Conservation (phyloP, 2,888 invertebrate genomes). For the Icerya purchasi region DNA sequence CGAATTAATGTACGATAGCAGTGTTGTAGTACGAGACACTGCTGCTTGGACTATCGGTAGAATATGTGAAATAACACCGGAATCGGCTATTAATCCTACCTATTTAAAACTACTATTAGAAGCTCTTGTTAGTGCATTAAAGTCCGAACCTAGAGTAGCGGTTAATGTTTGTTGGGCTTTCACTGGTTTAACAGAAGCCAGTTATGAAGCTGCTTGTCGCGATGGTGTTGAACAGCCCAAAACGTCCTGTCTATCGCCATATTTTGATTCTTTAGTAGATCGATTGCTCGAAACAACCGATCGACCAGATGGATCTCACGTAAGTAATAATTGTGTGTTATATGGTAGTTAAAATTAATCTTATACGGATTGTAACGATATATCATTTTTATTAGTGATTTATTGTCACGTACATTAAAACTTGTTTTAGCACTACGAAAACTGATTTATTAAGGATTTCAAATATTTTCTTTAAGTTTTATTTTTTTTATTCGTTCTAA, state of each 20-base stretch:
- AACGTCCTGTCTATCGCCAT: slow-evolving; percentile 81
- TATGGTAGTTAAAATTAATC: slow-evolving; percentile 1
- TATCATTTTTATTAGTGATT: too few relatives aligned
- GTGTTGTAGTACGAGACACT: slow-evolving; percentile 88
- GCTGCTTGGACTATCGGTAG: slow-evolving; percentile 96
- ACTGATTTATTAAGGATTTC: too few relatives aligned
- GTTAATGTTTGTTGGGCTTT: slow-evolving; percentile 99
- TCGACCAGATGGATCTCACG: slow-evolving; percentile 64
- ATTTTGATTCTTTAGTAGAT: slow-evolving; percentile 82
- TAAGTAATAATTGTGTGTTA: slow-evolving; percentile 14
- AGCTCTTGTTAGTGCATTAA: slow-evolving; percentile 62
- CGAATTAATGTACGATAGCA: slow-evolving; percentile 77
- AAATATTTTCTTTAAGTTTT: too few relatives aligned
- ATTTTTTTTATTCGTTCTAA: too few relatives aligned
- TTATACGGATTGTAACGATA: neutral
- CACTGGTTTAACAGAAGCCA: slow-evolving; percentile 81
- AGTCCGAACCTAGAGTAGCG: slow-evolving; percentile 87
- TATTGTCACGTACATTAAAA: too few relatives aligned
- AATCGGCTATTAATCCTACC: slow-evolving; percentile 60
- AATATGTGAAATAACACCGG: slow-evolving; percentile 91
- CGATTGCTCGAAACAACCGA: slow-evolving; percentile 85
- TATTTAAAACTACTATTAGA: slow-evolving; percentile 62
- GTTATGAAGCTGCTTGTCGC: slow-evolving; percentile 54
- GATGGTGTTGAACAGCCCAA: slow-evolving; percentile 50
- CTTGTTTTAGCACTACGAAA: too few relatives aligned